Percentiles rank a stretch among this genome's conserved stretches.
These are phyloP conservation scores for Burhinus oedicnemus DNA, from an alignment of 2,113 vertebrate species.

Conservation along the genomic window DNA sequence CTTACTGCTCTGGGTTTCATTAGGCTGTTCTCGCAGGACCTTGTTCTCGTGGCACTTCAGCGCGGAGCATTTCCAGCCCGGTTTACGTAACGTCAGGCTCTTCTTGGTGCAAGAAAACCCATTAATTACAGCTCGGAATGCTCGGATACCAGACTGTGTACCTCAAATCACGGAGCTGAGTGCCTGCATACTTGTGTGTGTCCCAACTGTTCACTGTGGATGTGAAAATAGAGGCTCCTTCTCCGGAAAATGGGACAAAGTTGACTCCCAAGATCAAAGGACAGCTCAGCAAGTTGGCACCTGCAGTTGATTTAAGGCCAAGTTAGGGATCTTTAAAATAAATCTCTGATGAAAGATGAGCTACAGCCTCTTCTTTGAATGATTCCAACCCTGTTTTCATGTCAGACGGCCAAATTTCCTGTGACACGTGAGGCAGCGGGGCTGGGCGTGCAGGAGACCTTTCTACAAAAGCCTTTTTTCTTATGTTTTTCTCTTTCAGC, in stretches of 20 bases:
- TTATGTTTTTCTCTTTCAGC: neutral
- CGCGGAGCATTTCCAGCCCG: neutral
- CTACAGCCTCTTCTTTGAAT: neutral
- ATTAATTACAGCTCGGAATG: no score
- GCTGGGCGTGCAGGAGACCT: neutral
- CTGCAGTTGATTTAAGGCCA: neutral
- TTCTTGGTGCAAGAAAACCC: no score
- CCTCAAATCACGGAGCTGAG: fast-evolving
- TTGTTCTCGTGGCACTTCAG: neutral
- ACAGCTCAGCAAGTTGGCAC: neutral
- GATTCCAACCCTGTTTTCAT: neutral
- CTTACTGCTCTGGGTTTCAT: neutral
- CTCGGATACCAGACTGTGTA: neutral
- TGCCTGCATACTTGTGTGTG: fast-evolving
- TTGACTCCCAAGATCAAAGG: neutral
- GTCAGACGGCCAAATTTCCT: neutral
- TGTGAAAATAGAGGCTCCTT: no score
- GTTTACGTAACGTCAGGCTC: neutral
- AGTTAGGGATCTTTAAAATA: neutral
- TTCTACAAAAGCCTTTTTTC: neutral
- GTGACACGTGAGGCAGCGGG: fast-evolving
- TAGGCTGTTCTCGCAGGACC: neutral
- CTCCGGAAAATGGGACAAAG: neutral
- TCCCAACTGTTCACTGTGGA: fast-evolving
- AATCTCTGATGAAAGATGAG: neutral